Conservation (phyloP, 2,113 vertebrate genomes). For the Heterocephalus glaber region DNA sequence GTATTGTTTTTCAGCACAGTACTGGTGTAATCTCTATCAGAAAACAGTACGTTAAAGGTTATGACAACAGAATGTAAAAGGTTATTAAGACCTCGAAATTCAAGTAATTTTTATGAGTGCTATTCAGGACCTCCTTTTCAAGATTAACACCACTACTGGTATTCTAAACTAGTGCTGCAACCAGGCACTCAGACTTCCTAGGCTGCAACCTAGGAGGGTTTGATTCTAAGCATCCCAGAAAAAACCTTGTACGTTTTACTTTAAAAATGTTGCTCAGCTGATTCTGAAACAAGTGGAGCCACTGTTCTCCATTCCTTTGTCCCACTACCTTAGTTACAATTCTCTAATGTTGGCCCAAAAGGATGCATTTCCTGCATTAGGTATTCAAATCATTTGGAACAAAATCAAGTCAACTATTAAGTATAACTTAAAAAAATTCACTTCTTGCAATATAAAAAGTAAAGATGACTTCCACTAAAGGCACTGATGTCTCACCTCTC, state of each 20-base stretch:
- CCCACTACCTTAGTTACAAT: background rate
- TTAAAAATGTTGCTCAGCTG: background rate
- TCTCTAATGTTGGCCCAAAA: too few species aligned
- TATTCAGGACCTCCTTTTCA: background rate
- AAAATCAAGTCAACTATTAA: background rate
- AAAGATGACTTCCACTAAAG: too few species aligned
- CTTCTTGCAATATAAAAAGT: background rate
- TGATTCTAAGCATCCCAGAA: background rate
- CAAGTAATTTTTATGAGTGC: background rate
- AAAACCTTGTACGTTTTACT: background rate
- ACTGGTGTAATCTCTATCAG: background rate
- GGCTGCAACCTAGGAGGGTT: background rate
- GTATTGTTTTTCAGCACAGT: background rate
- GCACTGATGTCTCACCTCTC: constrained; percentile 85
- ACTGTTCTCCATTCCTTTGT: too few species aligned
- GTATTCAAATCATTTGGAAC: background rate
- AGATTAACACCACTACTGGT: background rate
- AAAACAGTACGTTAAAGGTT: background rate
- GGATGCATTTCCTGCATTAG: rapidly evolving
- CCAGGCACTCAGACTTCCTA: background rate
- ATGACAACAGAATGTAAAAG: background rate
- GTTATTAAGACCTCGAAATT: background rate
- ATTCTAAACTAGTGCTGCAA: background rate
- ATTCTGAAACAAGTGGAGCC: background rate
- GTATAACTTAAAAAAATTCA: background rate